Conservation (phyloP, 2,113 vertebrate genomes). For the Hypocryptadius cinnamomeus region DNA sequence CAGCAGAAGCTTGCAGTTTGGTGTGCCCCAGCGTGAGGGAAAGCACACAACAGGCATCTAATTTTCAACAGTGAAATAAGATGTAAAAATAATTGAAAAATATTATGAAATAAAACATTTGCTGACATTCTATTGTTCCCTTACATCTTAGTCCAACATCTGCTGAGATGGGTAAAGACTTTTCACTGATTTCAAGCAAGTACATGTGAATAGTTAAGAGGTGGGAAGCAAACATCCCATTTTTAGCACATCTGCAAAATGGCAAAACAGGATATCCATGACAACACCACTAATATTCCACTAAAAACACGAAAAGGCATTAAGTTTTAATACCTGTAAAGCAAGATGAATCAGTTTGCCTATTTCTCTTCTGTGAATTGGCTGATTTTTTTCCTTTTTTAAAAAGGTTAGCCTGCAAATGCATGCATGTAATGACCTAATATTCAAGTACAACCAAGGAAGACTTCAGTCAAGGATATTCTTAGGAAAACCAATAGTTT, state of each 20-base stretch:
- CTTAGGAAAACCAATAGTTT: background rate
- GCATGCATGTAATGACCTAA: background rate
- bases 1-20: background rate
- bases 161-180: background rate
- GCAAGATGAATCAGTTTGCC: conserved; percentile 20
- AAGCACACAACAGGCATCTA: background rate
- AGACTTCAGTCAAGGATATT: background rate
- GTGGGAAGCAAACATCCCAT: background rate
- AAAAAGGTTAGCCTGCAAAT: background rate
- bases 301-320: conserved; percentile 44
- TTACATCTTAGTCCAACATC: background rate
- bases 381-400: background rate
- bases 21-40: background rate
- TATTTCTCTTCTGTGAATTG: background rate
- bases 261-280: conserved; percentile 56
- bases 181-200: background rate
- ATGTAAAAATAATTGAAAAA: background rate
- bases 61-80: background rate
- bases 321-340: conserved; percentile 50
- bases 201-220: background rate
- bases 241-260: conserved; percentile 44
- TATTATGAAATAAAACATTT: background rate
- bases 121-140: background rate
- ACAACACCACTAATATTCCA: conserved; percentile 35
- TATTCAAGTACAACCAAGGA: background rate